A percentile compares a stretch with the other conserved stretches of the same genome.
phyloP scores from a whole-genome alignment of 64 coral and sea anemone species.

The Platygyra sinensis region DNA sequence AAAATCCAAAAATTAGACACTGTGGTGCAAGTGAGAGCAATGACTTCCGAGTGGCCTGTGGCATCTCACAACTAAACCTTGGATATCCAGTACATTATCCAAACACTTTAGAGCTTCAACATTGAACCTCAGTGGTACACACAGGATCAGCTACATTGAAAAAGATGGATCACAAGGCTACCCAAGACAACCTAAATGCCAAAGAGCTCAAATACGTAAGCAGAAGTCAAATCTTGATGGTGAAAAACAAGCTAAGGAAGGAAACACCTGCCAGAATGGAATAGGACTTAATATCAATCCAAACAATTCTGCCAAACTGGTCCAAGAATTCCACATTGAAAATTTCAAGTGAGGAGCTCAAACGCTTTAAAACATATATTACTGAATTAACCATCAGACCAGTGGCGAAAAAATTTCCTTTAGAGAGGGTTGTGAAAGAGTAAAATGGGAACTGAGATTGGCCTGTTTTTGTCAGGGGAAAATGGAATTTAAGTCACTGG shows the following conservation, averaged over 20 bases:
- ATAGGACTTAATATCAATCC: slow-evolving; percentile 58
- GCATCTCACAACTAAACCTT: slow-evolving; percentile 4
- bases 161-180: slow-evolving; percentile 36
- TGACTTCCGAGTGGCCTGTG: too few relatives aligned
- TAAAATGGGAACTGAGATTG: too few relatives aligned
- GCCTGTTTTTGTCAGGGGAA: too few relatives aligned
- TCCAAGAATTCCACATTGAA: slow-evolving; percentile 49
- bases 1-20: not conserved
- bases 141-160: slow-evolving; percentile 33
- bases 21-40: too few relatives aligned
- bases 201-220: slow-evolving; percentile 30
- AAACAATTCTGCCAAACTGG: slow-evolving; percentile 37
- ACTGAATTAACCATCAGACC: slow-evolving; percentile 55
- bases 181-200: slow-evolving; percentile 32
- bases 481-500: too few relatives aligned
- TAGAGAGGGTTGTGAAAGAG: too few relatives aligned
- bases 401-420: slow-evolving; percentile 30
- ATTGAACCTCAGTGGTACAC: slow-evolving; percentile 43
- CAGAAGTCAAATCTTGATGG: not conserved
- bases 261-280: slow-evolving; percentile 28
- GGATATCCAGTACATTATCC: slow-evolving; percentile 17
- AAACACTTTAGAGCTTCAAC: slow-evolving; percentile 26
- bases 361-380: slow-evolving; percentile 47
- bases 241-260: too few relatives aligned
- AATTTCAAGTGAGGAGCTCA: slow-evolving; percentile 58